These are phyloP conservation scores for Asteroscopus sphinx DNA, from an alignment of 2,888 invertebrate species.

Conservation along the genomic window DNA sequence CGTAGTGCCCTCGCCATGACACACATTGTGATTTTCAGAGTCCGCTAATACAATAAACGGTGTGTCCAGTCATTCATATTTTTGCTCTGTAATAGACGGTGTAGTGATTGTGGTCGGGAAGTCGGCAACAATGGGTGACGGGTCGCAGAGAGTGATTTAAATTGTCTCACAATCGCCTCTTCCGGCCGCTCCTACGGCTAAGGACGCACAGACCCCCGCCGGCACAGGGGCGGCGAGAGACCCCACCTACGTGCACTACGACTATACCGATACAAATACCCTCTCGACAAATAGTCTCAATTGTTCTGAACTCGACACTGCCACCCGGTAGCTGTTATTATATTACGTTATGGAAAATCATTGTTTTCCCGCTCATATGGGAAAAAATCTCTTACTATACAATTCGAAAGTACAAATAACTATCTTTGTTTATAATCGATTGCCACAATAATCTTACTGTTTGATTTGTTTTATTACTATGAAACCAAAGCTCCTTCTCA, in stretches of 20 bases:
- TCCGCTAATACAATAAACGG: constrained; percentile 43
- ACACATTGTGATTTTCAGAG: constrained; percentile 20
- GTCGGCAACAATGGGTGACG: constrained; percentile 77
- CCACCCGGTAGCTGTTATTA: constrained; percentile 44
- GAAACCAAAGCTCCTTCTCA: constrained; percentile 56
- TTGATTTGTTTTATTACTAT: constrained; percentile 40
- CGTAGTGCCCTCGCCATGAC: constrained; percentile 7
- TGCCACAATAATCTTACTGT: constrained; percentile 47
- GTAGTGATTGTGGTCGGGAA: constrained; percentile 71
- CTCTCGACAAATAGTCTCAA: constrained; percentile 61
- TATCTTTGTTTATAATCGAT: constrained; percentile 49
- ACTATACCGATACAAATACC: constrained; percentile 59
- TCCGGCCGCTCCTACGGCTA: constrained; percentile 73
- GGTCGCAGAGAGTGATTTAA: constrained; percentile 78
- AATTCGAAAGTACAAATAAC: constrained; percentile 48
- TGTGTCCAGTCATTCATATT: constrained; percentile 53
- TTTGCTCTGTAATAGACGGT: constrained; percentile 56
- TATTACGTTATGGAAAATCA: constrained; percentile 51
- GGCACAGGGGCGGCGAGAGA: constrained; percentile 56
- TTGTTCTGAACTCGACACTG: constrained; percentile 56
- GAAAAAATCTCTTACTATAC: constrained; percentile 50
- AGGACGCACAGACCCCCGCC: constrained; percentile 64
- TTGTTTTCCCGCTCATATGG: constrained; percentile 45
- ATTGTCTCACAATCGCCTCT: constrained; percentile 85
- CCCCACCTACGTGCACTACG: constrained; percentile 50